Conservation (phyloP, 2,888 invertebrate species). For the Epinotia brunnichana region DNA sequence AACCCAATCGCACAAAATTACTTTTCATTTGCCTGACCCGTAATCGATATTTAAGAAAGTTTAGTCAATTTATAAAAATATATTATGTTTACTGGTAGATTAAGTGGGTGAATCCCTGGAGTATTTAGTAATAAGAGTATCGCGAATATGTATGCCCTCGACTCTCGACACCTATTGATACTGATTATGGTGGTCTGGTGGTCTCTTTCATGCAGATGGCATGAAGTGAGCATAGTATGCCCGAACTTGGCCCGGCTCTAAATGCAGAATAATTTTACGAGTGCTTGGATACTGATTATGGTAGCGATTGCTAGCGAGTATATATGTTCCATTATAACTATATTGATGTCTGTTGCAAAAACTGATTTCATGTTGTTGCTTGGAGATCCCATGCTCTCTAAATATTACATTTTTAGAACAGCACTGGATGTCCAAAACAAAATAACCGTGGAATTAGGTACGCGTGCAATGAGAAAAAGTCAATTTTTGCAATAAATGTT, state of each 20-base stretch:
- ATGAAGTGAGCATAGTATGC: not conserved
- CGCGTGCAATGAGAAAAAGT: not conserved
- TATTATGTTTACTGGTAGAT: conserved; percentile 3
- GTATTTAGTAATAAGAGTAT: not conserved
- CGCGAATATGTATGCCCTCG: not conserved
- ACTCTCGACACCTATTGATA: not conserved
- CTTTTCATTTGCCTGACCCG: not conserved
- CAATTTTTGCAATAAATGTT: not conserved
- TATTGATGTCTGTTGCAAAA: not conserved
- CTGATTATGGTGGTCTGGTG: not conserved
- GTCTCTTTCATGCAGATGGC: not conserved
- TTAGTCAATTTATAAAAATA: conserved; percentile 13
- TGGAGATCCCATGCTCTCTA: not conserved
- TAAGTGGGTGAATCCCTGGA: conserved; percentile 1
- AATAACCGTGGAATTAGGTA: not conserved
- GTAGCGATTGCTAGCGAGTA: not conserved
- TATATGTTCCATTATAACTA: not conserved
- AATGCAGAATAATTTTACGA: too few species aligned
- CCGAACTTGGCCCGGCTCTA: too few species aligned
- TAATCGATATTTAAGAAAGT: not conserved
- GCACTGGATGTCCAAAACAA: not conserved
- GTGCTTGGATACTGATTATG: not conserved
- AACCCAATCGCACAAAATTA: not conserved
- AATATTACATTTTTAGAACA: too few species aligned
- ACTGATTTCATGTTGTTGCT: not conserved